phyloP scores from a whole-genome alignment of 1,140 invertebrate species.

The Drosophila virilis region DNA sequence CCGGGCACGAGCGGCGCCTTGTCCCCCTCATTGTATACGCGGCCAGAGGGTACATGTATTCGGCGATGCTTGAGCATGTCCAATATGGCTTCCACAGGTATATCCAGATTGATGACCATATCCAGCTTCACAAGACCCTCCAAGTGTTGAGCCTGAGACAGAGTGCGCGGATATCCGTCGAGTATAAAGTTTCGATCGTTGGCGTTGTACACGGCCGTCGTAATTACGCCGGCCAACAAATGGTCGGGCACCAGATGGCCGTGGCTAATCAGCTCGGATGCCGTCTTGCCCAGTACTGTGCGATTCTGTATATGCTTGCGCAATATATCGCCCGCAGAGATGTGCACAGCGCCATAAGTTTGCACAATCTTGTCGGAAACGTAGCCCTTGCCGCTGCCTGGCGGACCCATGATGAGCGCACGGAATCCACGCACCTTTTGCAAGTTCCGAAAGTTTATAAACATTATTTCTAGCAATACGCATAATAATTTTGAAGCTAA shows the following conservation, averaged over 20 bases:
- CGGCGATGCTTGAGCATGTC: constrained; percentile 16
- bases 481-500: not conserved
- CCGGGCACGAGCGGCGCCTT: constrained; percentile 17
- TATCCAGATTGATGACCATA: constrained; percentile 33
- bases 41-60: constrained; percentile 25
- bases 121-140: constrained; percentile 12
- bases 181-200: constrained; percentile 12
- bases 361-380: constrained; percentile 18
- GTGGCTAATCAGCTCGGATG: not conserved
- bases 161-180: constrained; percentile 47
- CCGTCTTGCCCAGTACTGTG: constrained; percentile 27
- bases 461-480: not conserved
- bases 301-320: constrained; percentile 20
- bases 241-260: constrained; percentile 39
- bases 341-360: constrained; percentile 22
- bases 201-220: not conserved
- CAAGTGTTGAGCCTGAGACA: constrained; percentile 21
- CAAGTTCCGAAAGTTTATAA: not conserved
- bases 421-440: constrained; percentile 26
- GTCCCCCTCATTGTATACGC: constrained; percentile 32
- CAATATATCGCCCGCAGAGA: constrained; percentile 42
- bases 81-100: constrained; percentile 17
- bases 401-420: constrained; percentile 38
- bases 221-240: constrained; percentile 23
- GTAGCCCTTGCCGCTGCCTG: constrained; percentile 40